These are phyloP conservation scores for Mustelus asterias DNA, from an alignment of 2,113 vertebrate genomes.

Conservation along the genomic window DNA sequence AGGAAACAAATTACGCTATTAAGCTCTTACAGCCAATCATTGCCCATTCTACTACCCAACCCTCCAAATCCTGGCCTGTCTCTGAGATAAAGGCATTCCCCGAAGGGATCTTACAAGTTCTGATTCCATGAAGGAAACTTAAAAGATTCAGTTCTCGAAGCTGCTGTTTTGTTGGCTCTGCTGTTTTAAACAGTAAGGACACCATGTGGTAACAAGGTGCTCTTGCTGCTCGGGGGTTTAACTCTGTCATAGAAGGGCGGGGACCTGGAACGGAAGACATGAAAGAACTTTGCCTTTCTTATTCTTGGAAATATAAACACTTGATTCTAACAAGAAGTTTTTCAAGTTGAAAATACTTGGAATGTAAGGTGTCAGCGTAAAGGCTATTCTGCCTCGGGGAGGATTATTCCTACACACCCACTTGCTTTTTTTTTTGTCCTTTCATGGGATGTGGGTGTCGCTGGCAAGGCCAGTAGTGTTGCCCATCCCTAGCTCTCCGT, in stretches of 20 bases:
- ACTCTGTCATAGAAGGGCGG: background rate
- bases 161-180: background rate
- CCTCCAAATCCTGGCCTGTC: background rate
- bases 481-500: too few species aligned
- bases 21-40: background rate
- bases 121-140: background rate
- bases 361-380: background rate
- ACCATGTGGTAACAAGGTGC: background rate
- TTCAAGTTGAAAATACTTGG: background rate
- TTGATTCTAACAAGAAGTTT: background rate
- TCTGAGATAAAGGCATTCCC: background rate
- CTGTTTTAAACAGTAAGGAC: background rate
- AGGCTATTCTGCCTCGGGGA: background rate
- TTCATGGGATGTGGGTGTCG: too few species aligned
- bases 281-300: background rate
- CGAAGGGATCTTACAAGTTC: background rate
- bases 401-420: background rate
- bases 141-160: background rate
- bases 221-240: background rate
- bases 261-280: too few species aligned
- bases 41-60: background rate
- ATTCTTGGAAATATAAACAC: background rate
- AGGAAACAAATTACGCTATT: background rate
- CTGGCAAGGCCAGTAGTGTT: too few species aligned
- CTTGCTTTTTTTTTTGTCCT: too few species aligned